Evolutionary conservation across 2,888 invertebrate species (phyloP).

Genomic region (Tetragonula carbonaria): DNA sequence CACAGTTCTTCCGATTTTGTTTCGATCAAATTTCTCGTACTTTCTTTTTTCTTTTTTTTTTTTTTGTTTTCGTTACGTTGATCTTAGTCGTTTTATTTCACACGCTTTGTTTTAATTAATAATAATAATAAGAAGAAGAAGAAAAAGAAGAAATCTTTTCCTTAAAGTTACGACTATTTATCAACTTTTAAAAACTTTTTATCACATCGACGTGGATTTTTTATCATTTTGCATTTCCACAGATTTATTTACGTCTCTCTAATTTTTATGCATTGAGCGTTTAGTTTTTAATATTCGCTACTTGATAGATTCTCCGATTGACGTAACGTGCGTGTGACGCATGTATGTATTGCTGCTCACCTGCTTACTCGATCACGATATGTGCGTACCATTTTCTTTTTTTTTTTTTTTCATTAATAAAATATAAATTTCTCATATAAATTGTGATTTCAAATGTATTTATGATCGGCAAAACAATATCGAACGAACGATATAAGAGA

Average conservation of each 20-base stretch:
- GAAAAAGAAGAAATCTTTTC: not conserved
- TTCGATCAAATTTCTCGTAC: not conserved
- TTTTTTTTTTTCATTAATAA: not conserved
- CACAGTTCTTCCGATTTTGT: not conserved
- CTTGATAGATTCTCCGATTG: slow-evolving; percentile 34
- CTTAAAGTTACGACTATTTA: slow-evolving; percentile 24
- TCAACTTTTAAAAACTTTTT: not conserved
- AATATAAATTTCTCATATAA: not conserved
- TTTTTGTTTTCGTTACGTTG: not conserved
- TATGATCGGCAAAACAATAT: not conserved
- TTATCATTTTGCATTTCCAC: not conserved
- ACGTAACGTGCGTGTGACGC: slow-evolving; percentile 47
- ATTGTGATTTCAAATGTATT: not conserved
- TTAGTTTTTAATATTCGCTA: slow-evolving; percentile 6
- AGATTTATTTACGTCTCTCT: not conserved
- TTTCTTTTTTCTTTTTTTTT: not conserved
- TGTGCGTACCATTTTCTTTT: not conserved
- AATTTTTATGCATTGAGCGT: not conserved
- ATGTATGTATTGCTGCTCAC: slow-evolving; percentile 47
- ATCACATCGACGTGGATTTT: not conserved
- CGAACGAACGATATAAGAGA: not conserved
- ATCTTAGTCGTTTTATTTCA: not conserved
- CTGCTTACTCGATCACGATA: slow-evolving; percentile 14
- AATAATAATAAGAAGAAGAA: not conserved
- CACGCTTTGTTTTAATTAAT: not conserved